Evolutionary conservation across 2,113 vertebrate species (phyloP).

Genomic region (Aptenodytes forsteri): DNA sequence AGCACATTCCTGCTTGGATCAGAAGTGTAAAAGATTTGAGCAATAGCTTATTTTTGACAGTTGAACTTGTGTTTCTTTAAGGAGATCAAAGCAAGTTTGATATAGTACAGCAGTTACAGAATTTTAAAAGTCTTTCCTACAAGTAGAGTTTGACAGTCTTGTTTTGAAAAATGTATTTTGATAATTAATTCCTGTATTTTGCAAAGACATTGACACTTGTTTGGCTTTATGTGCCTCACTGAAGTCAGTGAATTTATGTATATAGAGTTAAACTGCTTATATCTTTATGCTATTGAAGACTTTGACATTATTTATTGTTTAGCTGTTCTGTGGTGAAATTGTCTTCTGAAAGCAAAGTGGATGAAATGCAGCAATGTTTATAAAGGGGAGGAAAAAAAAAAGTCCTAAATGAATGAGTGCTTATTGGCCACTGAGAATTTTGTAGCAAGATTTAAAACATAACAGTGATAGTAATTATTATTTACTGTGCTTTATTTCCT

Average conservation of each 20-base stretch:
- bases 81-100: slow-evolving; percentile 26
- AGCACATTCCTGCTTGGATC: background rate
- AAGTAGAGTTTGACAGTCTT: slow-evolving; percentile 23
- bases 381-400: background rate
- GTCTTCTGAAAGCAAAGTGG: slow-evolving; percentile 1
- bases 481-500: background rate
- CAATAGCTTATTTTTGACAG: background rate
- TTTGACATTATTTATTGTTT: background rate
- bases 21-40: slow-evolving; percentile 16
- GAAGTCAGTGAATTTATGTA: slow-evolving; percentile 13
- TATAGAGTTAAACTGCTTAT: slow-evolving; percentile 13
- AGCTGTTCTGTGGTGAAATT: background rate
- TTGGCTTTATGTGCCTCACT: background rate
- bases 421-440: background rate
- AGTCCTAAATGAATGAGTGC: background rate
- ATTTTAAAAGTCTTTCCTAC: slow-evolving; percentile 33
- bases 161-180: slow-evolving; percentile 54
- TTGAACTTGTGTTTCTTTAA: background rate
- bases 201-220: background rate
- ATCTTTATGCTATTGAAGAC: background rate
- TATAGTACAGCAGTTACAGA: slow-evolving; percentile 7
- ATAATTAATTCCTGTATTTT: slow-evolving; percentile 44
- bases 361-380: background rate
- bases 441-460: background rate
- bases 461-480: background rate